These are phyloP conservation scores for Drosophila anomalata DNA, from an alignment of 2,888 invertebrate genomes.

Conservation along the genomic window DNA sequence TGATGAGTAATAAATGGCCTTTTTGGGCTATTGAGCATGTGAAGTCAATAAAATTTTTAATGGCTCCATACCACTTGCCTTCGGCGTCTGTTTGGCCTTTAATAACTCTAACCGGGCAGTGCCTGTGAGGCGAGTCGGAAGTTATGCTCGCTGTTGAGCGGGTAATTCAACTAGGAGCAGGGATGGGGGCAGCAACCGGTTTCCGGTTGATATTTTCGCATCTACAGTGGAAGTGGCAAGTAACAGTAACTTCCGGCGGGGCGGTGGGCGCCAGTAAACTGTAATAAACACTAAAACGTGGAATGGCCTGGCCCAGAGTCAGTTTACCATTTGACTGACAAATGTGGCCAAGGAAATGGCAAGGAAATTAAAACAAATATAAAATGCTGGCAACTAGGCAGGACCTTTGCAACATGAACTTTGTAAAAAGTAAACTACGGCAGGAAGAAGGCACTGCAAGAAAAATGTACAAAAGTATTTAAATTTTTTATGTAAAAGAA, in stretches of 20 bases:
- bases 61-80: conserved; percentile 27
- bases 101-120: conserved; percentile 26
- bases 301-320: conserved; percentile 64
- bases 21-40: conserved; percentile 38
- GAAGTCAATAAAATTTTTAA: conserved; percentile 67
- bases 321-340: conserved; percentile 71
- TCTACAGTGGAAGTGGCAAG: conserved; percentile 67
- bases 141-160: conserved; percentile 20
- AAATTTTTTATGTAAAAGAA: no score
- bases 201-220: conserved; percentile 58
- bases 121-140: conserved; percentile 3
- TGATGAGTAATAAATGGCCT: conserved; percentile 44
- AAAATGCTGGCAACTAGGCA: conserved; percentile 64
- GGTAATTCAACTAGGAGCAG: conserved; percentile 29
- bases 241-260: conserved; percentile 69
- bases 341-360: conserved; percentile 76
- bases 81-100: conserved; percentile 24
- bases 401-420: conserved; percentile 5
- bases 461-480: neutral
- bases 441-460: conserved; percentile 3
- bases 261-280: conserved; percentile 65
- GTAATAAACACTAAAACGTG: conserved; percentile 73
- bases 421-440: conserved; percentile 12
- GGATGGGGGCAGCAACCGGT: conserved; percentile 37
- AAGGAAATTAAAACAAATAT: conserved; percentile 78